Percentiles rank a stretch among this genome's conserved stretches.
phyloP scores from a whole-genome alignment of 64 coral and sea anemone genomes.

The Montipora cactus region DNA sequence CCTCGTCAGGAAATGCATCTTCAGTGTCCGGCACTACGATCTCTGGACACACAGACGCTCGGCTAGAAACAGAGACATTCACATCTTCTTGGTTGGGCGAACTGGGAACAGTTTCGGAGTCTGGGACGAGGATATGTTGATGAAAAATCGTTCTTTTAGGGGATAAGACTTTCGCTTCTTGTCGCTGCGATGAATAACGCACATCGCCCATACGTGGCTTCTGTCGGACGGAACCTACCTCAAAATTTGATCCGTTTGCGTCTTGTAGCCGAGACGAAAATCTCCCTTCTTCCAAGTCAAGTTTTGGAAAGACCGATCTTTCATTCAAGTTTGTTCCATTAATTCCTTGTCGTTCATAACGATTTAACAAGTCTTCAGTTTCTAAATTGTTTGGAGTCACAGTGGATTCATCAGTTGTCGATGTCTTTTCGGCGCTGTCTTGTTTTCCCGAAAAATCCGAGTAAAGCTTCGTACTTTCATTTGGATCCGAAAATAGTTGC shows the following conservation, averaged over 20 bases:
- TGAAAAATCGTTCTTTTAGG: background rate
- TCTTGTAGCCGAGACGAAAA: background rate
- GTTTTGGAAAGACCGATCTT: background rate
- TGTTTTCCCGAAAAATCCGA: background rate
- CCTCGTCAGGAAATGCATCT: constrained; percentile 3
- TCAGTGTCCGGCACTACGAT: constrained; percentile 25
- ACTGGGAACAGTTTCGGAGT: background rate
- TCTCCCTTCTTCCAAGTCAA: background rate
- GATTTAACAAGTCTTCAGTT: background rate
- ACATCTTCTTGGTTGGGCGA: background rate
- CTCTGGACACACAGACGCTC: background rate
- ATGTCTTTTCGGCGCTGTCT: background rate
- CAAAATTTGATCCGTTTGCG: background rate
- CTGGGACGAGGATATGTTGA: background rate
- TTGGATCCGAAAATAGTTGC: background rate
- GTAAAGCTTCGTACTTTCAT: constrained; percentile 52
- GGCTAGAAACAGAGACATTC: background rate
- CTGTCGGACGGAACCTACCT: background rate
- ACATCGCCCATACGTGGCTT: background rate
- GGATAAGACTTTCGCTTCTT: background rate
- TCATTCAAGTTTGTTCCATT: background rate
- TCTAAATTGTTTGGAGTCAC: background rate
- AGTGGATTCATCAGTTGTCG: background rate
- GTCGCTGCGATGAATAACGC: background rate
- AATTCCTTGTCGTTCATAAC: background rate